Evolutionary conservation across 2,888 invertebrate genomes (phyloP).

Genomic region (Cyclophora albipunctata): DNA sequence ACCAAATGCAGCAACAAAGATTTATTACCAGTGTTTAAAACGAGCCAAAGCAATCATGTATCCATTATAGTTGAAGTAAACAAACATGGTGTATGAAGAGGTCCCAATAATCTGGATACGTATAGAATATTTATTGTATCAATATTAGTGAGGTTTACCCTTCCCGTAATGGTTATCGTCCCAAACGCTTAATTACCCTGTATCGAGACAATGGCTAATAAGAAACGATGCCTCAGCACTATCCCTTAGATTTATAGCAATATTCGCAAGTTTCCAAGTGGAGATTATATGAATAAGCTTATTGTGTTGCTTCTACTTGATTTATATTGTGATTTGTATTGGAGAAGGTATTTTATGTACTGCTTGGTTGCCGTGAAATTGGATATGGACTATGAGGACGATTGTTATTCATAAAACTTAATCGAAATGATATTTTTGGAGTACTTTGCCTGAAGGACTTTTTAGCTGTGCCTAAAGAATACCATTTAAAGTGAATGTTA

Average conservation of each 20-base stretch:
- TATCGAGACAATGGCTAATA: constrained; percentile 70
- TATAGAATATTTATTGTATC: constrained; percentile 67
- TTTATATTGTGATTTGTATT: constrained; percentile 14
- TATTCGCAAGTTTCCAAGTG: constrained; percentile 46
- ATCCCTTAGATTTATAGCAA: constrained; percentile 60
- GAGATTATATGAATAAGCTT: constrained; percentile 57
- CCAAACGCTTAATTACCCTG: constrained; percentile 60
- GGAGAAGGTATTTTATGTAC: not conserved
- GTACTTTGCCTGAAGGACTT: too few species aligned
- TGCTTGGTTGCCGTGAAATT: too few species aligned
- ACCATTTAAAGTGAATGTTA: too few species aligned
- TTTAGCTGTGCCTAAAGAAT: too few species aligned
- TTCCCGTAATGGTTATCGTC: constrained; percentile 63
- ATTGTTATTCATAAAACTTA: too few species aligned
- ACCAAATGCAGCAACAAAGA: too few species aligned
- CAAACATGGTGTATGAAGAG: not conserved
- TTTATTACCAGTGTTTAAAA: too few species aligned
- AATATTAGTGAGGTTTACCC: constrained; percentile 61
- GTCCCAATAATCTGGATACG: constrained; percentile 48
- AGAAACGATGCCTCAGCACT: constrained; percentile 64
- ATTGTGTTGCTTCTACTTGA: constrained; percentile 29
- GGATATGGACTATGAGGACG: too few species aligned
- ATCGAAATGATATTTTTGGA: too few species aligned
- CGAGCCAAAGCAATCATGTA: too few species aligned
- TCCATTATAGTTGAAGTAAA: too few species aligned